A percentile compares a stretch with the other conserved stretches of the same genome.
Conservation (phyloP, 92 coral and sea anemone genomes). For the Isaurus tuberculatus region DNA sequence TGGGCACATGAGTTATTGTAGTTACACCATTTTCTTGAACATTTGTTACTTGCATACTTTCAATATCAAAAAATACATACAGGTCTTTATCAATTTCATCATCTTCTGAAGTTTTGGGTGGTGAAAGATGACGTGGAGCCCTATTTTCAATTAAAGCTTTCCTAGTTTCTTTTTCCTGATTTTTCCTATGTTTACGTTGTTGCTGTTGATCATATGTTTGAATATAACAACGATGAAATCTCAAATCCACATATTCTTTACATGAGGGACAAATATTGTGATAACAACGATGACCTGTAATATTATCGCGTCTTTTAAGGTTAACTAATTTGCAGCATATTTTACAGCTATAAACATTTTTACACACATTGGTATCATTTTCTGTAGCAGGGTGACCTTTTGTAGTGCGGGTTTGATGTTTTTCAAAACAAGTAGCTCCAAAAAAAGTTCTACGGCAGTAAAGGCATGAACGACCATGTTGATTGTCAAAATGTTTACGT, state of each 20-base stretch:
- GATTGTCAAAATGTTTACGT: background rate
- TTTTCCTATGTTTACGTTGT: background rate
- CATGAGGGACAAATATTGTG: background rate
- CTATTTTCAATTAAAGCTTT: background rate
- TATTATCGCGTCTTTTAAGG: background rate
- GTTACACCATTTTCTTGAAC: no score
- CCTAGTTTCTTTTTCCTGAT: background rate
- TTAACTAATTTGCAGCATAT: background rate
- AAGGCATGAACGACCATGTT: background rate
- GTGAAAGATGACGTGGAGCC: background rate
- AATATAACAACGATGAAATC: background rate
- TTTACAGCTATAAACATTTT: background rate
- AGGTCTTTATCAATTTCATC: background rate
- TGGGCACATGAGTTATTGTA: background rate
- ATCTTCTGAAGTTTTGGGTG: background rate
- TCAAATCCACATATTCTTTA: background rate
- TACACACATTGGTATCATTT: background rate
- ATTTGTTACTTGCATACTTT: background rate
- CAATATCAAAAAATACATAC: background rate
- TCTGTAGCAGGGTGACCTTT: background rate
- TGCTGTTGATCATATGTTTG: background rate
- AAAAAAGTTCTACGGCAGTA: background rate
- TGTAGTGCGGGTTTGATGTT: background rate
- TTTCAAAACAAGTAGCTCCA: background rate
- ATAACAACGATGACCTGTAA: background rate